Conservation (phyloP, 2,888 invertebrate species). For the Andrena haemorrhoa region DNA sequence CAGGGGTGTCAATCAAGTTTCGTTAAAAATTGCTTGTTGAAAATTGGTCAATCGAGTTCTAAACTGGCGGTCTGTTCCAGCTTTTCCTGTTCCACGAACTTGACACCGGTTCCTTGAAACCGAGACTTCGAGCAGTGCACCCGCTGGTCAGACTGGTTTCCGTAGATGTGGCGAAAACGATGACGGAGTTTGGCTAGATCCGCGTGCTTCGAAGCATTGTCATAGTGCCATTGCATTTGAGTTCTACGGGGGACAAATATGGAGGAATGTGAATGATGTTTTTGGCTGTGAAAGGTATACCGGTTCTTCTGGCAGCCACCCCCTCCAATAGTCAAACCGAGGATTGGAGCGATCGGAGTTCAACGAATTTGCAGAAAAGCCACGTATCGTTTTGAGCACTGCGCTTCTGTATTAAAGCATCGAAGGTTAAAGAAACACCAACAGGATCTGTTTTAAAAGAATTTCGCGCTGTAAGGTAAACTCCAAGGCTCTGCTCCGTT, state of each 20-base stretch:
- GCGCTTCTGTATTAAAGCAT: not conserved
- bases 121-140: constrained; percentile 42
- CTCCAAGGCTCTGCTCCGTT: no score
- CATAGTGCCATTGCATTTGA: not conserved
- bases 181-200: constrained; percentile 44
- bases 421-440: not conserved
- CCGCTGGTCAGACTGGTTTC: constrained; percentile 69
- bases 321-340: not conserved
- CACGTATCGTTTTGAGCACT: not conserved
- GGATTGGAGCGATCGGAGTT: not conserved
- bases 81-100: constrained; percentile 68
- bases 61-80: not conserved
- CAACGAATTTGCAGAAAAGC: not conserved
- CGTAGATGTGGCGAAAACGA: constrained; percentile 59
- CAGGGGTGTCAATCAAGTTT: not conserved
- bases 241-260: not conserved
- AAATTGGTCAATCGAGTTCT: not conserved
- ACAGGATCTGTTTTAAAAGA: not conserved
- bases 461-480: not conserved
- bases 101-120: constrained; percentile 66
- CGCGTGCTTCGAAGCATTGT: constrained; percentile 32
- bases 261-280: not conserved
- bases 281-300: not conserved
- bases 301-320: not conserved
- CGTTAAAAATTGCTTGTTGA: not conserved